Percentiles rank a stretch among this genome's conserved stretches.
Conservation (phyloP, 53 echinoderm and acorn worm genomes). For the Antedon mediterranea region DNA sequence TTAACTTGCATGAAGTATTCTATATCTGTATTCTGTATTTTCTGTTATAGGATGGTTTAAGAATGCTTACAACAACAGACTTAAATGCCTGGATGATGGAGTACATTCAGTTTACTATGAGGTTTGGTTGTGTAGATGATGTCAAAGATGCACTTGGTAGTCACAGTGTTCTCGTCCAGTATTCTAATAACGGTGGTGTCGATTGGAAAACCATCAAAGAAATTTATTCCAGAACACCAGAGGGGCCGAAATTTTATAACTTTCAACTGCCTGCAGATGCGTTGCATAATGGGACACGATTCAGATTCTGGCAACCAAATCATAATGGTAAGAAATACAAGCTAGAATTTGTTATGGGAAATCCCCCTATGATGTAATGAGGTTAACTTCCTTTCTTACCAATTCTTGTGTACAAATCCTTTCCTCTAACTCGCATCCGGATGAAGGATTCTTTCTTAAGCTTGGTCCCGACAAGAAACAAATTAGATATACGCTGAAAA, state of each 20-base stretch:
- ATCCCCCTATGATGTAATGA: no score
- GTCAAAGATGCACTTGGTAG: slow-evolving; percentile 19
- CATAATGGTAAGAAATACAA: slow-evolving; percentile 7
- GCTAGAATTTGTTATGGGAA: no score
- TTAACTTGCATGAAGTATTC: no score
- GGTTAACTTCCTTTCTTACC: no score
- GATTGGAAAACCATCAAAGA: slow-evolving; percentile 67
- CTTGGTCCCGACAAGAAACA: no score
- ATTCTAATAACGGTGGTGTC: slow-evolving; percentile 84
- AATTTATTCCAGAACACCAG: slow-evolving; percentile 21
- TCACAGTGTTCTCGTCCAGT: slow-evolving; percentile 63
- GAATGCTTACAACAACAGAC: slow-evolving; percentile 55
- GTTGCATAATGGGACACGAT: slow-evolving; percentile 56
- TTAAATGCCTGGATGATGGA: slow-evolving; percentile 76
- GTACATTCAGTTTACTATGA: slow-evolving; percentile 68
- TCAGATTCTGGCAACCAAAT: slow-evolving; percentile 90
- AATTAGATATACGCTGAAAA: no score
- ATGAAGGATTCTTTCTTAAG: no score
- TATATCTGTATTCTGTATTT: neutral
- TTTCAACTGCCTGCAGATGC: slow-evolving; percentile 50
- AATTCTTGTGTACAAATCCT: no score
- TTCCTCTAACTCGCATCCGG: no score
- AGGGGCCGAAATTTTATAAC: slow-evolving; percentile 34
- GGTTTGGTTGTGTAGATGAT: slow-evolving; percentile 50
- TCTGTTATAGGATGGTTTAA: slow-evolving; percentile 41